phyloP scores from a whole-genome alignment of 2,113 vertebrate species.

The Fulmarus glacialis region DNA sequence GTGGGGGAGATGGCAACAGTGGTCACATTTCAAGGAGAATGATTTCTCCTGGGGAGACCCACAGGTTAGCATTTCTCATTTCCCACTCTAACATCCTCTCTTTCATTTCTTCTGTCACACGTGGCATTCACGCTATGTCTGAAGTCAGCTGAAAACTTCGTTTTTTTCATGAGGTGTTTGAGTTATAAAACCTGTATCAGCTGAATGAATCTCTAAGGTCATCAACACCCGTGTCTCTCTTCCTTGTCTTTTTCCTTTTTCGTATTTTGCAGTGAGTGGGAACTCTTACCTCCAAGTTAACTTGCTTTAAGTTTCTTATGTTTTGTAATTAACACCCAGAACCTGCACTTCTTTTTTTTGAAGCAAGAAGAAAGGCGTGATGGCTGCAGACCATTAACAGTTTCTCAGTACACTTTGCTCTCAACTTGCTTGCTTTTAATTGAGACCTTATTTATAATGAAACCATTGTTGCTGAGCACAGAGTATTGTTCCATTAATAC shows the following conservation, averaged over 20 bases:
- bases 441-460: background rate
- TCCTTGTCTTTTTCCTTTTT: background rate
- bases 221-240: background rate
- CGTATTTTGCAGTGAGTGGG: background rate
- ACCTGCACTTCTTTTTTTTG: background rate
- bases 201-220: background rate
- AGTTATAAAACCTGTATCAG: background rate
- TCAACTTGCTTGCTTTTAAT: background rate
- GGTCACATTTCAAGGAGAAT: background rate
- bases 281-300: background rate
- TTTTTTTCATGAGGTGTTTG: background rate
- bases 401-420: background rate
- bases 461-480: background rate
- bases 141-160: background rate
- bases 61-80: background rate
- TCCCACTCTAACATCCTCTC: background rate
- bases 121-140: background rate
- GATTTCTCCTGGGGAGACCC: background rate
- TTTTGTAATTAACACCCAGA: constrained; percentile 5
- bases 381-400: background rate
- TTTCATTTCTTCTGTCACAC: background rate
- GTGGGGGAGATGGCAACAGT: background rate
- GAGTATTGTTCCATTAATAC: background rate
- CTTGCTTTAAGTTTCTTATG: background rate
- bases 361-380: background rate